These are phyloP conservation scores for Cacatua alba DNA, from an alignment of 2,113 vertebrate species.

Conservation along the genomic window DNA sequence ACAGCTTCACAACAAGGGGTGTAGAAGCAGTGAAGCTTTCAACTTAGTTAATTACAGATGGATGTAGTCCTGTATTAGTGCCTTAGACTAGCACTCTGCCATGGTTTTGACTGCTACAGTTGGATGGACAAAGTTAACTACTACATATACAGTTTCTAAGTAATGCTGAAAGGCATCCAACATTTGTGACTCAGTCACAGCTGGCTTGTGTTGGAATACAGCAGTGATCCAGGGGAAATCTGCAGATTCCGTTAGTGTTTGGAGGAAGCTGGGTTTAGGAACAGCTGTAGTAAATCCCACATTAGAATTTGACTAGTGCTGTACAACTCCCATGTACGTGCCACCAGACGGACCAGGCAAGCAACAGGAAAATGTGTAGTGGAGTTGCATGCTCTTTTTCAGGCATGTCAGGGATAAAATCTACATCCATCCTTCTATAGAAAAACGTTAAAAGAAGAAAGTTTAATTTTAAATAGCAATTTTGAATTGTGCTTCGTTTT, in stretches of 20 bases:
- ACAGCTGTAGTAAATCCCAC: not conserved
- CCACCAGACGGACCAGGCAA: not conserved
- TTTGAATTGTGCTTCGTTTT: not conserved
- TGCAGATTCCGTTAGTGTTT: accelerated
- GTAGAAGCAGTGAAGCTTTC: not conserved
- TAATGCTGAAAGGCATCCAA: not conserved
- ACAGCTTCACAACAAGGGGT: not conserved
- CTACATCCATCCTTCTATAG: not conserved
- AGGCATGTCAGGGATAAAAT: not conserved
- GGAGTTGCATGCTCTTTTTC: not conserved
- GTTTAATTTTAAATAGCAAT: not conserved
- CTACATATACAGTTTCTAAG: not conserved
- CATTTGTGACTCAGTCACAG: not conserved
- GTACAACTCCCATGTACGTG: not conserved
- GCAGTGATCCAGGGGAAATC: not conserved
- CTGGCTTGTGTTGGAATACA: not conserved
- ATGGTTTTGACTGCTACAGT: not conserved
- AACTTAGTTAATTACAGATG: not conserved
- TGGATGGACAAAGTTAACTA: not conserved
- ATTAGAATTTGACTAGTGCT: not conserved
- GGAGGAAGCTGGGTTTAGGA: not conserved
- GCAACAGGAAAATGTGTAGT: accelerated
- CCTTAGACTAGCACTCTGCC: not conserved
- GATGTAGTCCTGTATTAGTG: not conserved
- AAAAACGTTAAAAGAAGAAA: not conserved